Conservation (phyloP, 2,888 invertebrate species). For the Tenthredo distinguenda region DNA sequence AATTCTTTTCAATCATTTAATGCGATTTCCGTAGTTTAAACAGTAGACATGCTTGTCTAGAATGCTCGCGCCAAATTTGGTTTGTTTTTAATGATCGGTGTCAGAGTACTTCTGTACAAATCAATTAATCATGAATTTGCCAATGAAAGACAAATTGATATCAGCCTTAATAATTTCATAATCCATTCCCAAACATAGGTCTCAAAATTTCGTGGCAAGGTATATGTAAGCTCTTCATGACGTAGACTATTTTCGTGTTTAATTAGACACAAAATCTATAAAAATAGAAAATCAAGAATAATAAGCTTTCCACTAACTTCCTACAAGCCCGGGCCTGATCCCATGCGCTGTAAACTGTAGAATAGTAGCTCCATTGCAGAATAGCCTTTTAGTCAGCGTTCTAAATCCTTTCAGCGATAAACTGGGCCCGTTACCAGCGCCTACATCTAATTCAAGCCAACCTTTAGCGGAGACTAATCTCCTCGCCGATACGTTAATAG, state of each 20-base stretch:
- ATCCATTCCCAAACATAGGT: not conserved
- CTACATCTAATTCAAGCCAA: constrained; percentile 92
- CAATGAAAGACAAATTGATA: not conserved
- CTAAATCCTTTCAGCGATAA: constrained; percentile 90
- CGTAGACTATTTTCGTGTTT: not conserved
- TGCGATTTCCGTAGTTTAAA: not conserved
- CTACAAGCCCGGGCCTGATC: constrained; percentile 87
- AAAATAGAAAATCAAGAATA: constrained; percentile 28
- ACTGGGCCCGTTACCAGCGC: constrained; percentile 91
- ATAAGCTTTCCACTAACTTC: constrained; percentile 82
- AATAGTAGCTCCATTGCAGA: constrained; percentile 87
- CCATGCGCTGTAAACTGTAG: constrained; percentile 89
- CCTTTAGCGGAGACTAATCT: constrained; percentile 90
- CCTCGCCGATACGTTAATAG: constrained; percentile 88
- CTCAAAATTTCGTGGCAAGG: not conserved
- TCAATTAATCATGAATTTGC: not conserved
- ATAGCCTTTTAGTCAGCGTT: constrained; percentile 86
- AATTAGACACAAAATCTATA: constrained; percentile 43
- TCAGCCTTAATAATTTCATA: not conserved
- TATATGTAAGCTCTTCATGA: not conserved
- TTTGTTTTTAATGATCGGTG: not conserved
- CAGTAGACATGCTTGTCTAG: not conserved
- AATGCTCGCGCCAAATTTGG: not conserved
- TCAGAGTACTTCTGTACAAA: not conserved
- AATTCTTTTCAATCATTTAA: not conserved